These are phyloP conservation scores for Hoplostethus atlanticus DNA, from an alignment of 2,797 vertebrate genomes.

Conservation along the genomic window DNA sequence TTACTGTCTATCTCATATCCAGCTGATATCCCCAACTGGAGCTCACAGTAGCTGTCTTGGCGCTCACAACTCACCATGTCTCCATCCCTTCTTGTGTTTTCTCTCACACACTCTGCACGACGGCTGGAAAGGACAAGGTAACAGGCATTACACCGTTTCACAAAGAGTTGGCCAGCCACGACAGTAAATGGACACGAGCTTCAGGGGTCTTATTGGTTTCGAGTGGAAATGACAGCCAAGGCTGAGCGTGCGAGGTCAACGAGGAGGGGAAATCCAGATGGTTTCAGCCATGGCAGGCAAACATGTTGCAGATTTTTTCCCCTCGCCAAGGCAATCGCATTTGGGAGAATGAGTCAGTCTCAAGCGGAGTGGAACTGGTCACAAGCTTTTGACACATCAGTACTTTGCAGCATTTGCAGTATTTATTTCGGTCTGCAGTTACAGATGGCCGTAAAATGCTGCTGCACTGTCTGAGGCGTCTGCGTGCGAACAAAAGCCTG, in stretches of 20 bases:
- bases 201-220: neutral
- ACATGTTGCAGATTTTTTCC: constrained; percentile 8
- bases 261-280: neutral
- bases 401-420: constrained; percentile 28
- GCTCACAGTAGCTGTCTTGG: no score
- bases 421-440: neutral
- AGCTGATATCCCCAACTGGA: constrained; percentile 43
- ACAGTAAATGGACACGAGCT: neutral
- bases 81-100: constrained; percentile 18
- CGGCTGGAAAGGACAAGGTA: constrained; percentile 9
- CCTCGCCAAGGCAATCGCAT: constrained; percentile 7
- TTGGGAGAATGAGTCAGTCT: constrained; percentile 53
- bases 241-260: no score
- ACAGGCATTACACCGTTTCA: neutral
- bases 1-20: constrained; percentile 63
- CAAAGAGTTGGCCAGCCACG: neutral
- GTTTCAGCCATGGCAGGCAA: neutral
- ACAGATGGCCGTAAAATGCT: neutral
- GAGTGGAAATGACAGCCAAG: neutral
- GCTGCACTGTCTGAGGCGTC: neutral
- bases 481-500: neutral
- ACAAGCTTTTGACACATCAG: constrained; percentile 72
- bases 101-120: neutral
- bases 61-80: constrained; percentile 5
- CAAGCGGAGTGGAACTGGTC: constrained; percentile 23